Base-by-base conservation (phyloP, 1,140 invertebrate genomes). In the Drosophila ananassae region DNA sequence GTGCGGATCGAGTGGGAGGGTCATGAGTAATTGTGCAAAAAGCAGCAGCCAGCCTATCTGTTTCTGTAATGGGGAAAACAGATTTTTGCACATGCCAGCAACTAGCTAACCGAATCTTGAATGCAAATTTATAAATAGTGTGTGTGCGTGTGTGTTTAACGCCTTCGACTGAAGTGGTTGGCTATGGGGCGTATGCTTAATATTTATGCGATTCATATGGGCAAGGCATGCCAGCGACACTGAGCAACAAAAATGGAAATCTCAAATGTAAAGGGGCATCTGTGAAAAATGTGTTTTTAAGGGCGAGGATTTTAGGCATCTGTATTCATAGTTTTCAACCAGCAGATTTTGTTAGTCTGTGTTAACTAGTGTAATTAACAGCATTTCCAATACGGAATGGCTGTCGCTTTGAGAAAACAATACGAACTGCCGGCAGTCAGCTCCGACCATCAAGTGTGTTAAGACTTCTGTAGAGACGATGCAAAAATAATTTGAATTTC, bases 351-450 rank as follows among this genome's bases (percentile, higher is more conserved):
- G 13, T 17, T 2, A 17, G n/a, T 21, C 3, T 39, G 10, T 87
- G 81, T 67, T 63, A 67, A 22, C 32, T 47, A 68, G 82, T 85
- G 82, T 87, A 87, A 85, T 85, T 87, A 87, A 71, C 62, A 57
- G 63, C 64, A 72, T 64, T 53, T 59, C 52, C 61, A 60, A 47
- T 66, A 74, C 58, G 62, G 64, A 55, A 53, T 58, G 24, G 58
- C 28, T 62, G 59, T 55, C 59, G 66, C 56, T 41, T 74, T 47
- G 60, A 51, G 73, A 74, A 61, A 48, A 73, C 77, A 77, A 66
- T 62, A 53, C 66, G 59, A 69, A 48, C 56, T 60, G 71, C 21
- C 71, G 64, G 37, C 83, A 87, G 83, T 87, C 79, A 46, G 46
- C 51, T 48, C 60, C 37, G 67, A 64, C 76, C 78, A 77, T 77